Base-by-base conservation (phyloP, 1,140 invertebrate genomes). In the Fopius arisanus region DNA sequence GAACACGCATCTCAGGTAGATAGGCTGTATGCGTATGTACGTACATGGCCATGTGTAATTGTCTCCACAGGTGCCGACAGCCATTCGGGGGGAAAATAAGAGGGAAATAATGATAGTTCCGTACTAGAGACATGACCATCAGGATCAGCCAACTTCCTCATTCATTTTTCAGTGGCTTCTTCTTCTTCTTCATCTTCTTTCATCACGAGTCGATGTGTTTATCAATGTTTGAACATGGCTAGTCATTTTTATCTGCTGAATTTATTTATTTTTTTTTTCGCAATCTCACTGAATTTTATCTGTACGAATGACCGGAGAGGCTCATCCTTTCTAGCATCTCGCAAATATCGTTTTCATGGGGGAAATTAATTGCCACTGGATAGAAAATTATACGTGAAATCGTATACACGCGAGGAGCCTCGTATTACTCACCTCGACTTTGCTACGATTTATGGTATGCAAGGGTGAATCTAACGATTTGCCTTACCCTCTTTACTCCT, bases 41-140 rank as follows among this genome's bases (percentile, higher is more conserved):
- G 77, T 86, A 86, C 84, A 86, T 83, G 84, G 83, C 75, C 72
- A 77, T 63, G 83, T 72, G 82, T 86, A 86, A 86, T 84, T 84
- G 82, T 86, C 81, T 80, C 82, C 80, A 75, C 81, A 82, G 82
- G 79, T 83, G 82, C 77, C 67, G 66, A n/a, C 51, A 26, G 48
- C 40, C 73, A 73, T 73, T 70, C 70, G 71, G 70, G 26, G 71
- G 67, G 10, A 14, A 14, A 19, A 62, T 3, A 19, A 28, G 37
- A n/a, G 66, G 33, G 37, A 19, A 23, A 43, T 28, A n/a, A 43
- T 19, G 70, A 33, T 43, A 41, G 70, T 54, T 54, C 48, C 48
- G 48, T 10, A 26, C 3, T 62, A 23, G 29, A 73, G 43, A 73
- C 33, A 62, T 31, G 19, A 28, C 4, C n/a, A n/a, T n/a, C n/a